These are phyloP conservation scores for Maconellicoccus hirsutus DNA, from an alignment of 1,140 invertebrate genomes.

Conservation along the genomic window DNA sequence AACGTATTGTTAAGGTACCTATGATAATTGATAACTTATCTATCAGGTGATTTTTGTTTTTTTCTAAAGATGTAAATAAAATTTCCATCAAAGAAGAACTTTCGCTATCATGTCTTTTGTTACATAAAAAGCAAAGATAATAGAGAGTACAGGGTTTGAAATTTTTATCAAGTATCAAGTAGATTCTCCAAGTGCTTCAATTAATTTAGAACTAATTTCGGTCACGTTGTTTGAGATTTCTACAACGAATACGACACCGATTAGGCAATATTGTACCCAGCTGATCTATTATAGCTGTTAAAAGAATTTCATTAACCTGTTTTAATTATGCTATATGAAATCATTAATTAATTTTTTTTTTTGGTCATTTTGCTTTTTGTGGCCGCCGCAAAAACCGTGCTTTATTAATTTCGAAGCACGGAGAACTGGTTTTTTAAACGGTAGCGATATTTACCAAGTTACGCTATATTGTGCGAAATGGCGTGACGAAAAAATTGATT, in stretches of 20 bases:
- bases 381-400: neutral
- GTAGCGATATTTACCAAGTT: too few relatives aligned
- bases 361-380: neutral
- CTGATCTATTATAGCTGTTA: neutral
- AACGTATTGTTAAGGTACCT: neutral
- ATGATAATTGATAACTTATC: neutral
- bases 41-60: neutral
- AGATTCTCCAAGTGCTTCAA: neutral
- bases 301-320: conserved; percentile 9
- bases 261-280: neutral
- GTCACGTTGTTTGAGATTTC: neutral
- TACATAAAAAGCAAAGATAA: too few relatives aligned
- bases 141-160: neutral
- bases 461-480: too few relatives aligned
- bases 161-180: neutral
- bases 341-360: neutral
- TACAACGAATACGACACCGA: neutral
- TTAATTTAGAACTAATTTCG: neutral
- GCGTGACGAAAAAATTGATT: too few relatives aligned
- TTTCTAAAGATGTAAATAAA: too few relatives aligned
- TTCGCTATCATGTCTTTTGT: too few relatives aligned
- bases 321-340: neutral
- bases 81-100: too few relatives aligned
- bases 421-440: neutral
- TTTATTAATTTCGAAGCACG: neutral